Conservation (phyloP, 2,797 vertebrate species). For the Schizopygopsis pylzovi region DNA sequence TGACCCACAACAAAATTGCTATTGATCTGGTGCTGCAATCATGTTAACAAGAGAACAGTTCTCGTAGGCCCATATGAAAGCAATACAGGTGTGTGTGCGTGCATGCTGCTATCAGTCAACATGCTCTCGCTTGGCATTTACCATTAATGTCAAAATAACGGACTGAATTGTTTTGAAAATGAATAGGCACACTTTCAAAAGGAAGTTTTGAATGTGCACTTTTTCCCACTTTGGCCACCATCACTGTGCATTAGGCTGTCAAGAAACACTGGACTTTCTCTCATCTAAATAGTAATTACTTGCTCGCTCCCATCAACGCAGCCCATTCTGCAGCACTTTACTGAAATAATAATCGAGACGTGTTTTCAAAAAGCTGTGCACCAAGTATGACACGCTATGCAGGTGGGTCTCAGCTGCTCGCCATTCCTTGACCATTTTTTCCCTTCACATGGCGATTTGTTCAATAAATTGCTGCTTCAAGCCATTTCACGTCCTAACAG, state of each 20-base stretch:
- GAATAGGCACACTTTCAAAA: conserved; percentile 15
- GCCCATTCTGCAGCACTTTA: conserved; percentile 41
- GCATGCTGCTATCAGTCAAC: conserved; percentile 22
- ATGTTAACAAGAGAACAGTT: conserved; percentile 69
- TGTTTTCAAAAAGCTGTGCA: conserved; percentile 57
- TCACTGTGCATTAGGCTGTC: conserved; percentile 29
- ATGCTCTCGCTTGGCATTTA: conserved; percentile 22
- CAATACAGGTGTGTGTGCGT: conserved; percentile 41
- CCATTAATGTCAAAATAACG: conserved; percentile 45
- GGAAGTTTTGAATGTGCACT: conserved; percentile 40
- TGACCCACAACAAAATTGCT: conserved; percentile 72
- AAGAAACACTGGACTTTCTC: conserved; percentile 30
- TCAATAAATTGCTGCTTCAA: conserved; percentile 74
- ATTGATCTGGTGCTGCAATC: conserved; percentile 69
- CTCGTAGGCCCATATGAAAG: conserved; percentile 44
- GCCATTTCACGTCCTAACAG: conserved; percentile 69
- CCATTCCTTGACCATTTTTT: conserved; percentile 72
- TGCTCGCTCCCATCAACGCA: conserved; percentile 13
- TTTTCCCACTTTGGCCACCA: conserved; percentile 24
- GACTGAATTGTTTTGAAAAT: conserved; percentile 31
- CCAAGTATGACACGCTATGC: conserved; percentile 67
- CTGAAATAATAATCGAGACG: conserved; percentile 60
- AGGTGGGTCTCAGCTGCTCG: conserved; percentile 68
- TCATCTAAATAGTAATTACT: conserved; percentile 39
- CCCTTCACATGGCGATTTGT: conserved; percentile 72